Percentiles rank a stretch among this genome's conserved stretches.
phyloP scores from a whole-genome alignment of 1,140 invertebrate species.

The Drosophila erecta region DNA sequence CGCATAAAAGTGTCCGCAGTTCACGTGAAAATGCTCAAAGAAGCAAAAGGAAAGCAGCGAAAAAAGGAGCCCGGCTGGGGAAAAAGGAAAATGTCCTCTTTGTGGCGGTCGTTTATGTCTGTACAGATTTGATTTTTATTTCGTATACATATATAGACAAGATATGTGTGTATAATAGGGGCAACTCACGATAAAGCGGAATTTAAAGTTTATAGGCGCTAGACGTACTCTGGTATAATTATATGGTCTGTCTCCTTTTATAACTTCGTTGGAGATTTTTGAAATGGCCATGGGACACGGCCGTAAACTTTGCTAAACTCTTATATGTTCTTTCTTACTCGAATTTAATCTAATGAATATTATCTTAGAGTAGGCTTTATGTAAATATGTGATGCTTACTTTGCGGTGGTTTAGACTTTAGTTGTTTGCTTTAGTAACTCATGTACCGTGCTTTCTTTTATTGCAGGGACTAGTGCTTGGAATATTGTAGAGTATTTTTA shows the following conservation, averaged over 20 bases:
- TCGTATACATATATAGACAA: conserved; percentile 24
- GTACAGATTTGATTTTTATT: conserved; percentile 62
- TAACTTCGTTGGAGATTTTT: conserved; percentile 45
- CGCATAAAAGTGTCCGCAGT: conserved; percentile 74
- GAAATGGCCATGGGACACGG: conserved; percentile 48
- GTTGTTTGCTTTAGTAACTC: conserved; percentile 49
- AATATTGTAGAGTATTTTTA: background rate
- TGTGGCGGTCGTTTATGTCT: conserved; percentile 71
- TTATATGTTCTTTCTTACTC: background rate
- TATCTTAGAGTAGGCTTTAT: background rate
- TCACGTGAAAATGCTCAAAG: conserved; percentile 59
- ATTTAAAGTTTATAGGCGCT: conserved; percentile 76
- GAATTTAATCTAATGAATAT: conserved; percentile 1
- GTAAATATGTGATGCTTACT: conserved; percentile 57
- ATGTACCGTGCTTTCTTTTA: conserved; percentile 29
- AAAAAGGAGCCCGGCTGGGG: conserved; percentile 1
- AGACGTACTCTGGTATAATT: conserved; percentile 55
- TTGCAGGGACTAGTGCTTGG: background rate
- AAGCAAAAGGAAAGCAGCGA: conserved; percentile 7
- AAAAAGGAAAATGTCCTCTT: conserved; percentile 50
- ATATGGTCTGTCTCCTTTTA: conserved; percentile 63
- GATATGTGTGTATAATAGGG: conserved; percentile 57
- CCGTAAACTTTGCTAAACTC: conserved; percentile 35
- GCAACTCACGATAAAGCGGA: conserved; percentile 69
- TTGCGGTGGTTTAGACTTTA: conserved; percentile 23